phyloP scores from a whole-genome alignment of 1,140 invertebrate species.

The Drosophila obscura region DNA sequence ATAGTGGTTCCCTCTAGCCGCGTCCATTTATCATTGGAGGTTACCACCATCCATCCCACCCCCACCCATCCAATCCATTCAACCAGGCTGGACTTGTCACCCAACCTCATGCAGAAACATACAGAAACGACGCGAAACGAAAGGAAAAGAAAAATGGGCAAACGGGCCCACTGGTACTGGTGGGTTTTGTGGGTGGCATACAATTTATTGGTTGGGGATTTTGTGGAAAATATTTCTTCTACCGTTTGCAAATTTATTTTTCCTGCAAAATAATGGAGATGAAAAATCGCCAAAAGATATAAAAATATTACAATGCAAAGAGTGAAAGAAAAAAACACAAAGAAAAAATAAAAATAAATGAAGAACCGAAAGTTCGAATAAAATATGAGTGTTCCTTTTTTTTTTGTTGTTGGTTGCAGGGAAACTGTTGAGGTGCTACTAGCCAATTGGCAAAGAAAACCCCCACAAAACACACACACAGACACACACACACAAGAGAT shows the following conservation, averaged over 20 bases:
- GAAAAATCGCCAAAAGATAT: constrained; percentile 67
- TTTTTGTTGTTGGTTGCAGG: constrained; percentile 34
- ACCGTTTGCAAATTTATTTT: constrained; percentile 80
- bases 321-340: constrained; percentile 26
- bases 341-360: constrained; percentile 43
- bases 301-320: constrained; percentile 37
- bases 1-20: constrained; percentile 69
- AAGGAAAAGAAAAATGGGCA: constrained; percentile 9
- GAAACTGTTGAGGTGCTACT: constrained; percentile 45
- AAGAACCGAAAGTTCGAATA: constrained; percentile 43
- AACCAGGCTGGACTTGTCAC: constrained; percentile 71
- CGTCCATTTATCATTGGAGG: constrained; percentile 72
- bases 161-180: background rate
- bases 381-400: constrained; percentile 55
- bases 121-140: constrained; percentile 18
- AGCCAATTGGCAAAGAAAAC: constrained; percentile 50
- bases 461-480: too few relatives aligned
- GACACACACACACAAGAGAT: background rate
- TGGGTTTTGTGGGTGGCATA: constrained; percentile 26
- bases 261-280: constrained; percentile 76
- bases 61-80: constrained; percentile 17
- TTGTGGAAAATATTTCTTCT: constrained; percentile 72
- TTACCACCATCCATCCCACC: background rate
- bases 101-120: constrained; percentile 26
- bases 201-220: constrained; percentile 78